A percentile compares a stretch with the other conserved stretches of the same genome.
Evolutionary conservation across 2,888 invertebrate species (phyloP).

Genomic region (Rhyacophila evoluta): DNA sequence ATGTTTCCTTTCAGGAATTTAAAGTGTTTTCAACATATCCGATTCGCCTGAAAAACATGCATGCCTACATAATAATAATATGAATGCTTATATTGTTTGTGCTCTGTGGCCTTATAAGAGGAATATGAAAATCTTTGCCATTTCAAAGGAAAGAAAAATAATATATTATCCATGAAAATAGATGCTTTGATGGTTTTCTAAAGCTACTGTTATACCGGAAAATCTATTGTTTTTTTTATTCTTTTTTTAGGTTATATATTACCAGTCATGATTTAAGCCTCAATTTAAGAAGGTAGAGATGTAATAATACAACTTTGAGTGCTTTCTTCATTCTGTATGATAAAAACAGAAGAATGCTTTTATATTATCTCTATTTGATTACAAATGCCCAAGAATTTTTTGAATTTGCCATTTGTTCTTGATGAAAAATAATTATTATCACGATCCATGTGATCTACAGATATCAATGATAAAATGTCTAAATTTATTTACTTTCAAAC

Average conservation of each 20-base stretch:
- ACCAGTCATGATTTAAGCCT: neutral
- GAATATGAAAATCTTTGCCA: slow-evolving; percentile 19
- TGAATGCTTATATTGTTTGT: slow-evolving; percentile 12
- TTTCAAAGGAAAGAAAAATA: neutral
- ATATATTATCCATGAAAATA: neutral
- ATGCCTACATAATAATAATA: slow-evolving; percentile 21
- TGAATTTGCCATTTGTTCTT: too few relatives aligned
- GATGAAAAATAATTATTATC: too few relatives aligned
- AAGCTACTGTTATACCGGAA: neutral
- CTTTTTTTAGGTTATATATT: neutral
- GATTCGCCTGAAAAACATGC: slow-evolving; percentile 12
- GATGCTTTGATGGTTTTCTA: neutral
- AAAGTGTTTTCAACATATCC: slow-evolving; percentile 24
- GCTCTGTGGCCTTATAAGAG: neutral
- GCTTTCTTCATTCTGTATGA: too few relatives aligned
- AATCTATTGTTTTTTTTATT: neutral
- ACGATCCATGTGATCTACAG: too few relatives aligned
- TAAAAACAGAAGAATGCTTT: too few relatives aligned
- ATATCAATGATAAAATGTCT: too few relatives aligned
- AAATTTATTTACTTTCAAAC: too few relatives aligned
- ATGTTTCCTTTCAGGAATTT: slow-evolving; percentile 24
- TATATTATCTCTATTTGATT: too few relatives aligned
- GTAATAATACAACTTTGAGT: too few relatives aligned
- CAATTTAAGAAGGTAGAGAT: too few relatives aligned
- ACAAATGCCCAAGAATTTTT: too few relatives aligned